Base-by-base conservation (phyloP, 2,113 vertebrate genomes). In the Anthoscopus minutus region DNA sequence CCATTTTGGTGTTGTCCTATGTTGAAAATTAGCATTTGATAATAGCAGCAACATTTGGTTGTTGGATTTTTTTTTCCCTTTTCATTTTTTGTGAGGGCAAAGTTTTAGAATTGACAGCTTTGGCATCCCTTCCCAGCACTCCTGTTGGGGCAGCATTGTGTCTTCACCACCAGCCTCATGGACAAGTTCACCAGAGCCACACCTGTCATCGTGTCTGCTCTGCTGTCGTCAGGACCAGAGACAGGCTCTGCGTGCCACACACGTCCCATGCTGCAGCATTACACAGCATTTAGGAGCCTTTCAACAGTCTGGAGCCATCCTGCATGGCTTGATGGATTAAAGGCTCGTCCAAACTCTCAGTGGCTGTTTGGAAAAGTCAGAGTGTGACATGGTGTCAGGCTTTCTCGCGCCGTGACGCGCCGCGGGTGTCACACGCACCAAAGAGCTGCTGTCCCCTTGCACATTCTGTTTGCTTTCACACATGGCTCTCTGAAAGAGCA, bases 381-480 rank as follows among this genome's bases (percentile, higher is more conserved):
- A 13, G 40, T 16, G 85, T 88, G 87, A 87, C 70, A 27, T 0
- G 31, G 60, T 38, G 70, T 54, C 48, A 10, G 5, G 27, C 30
- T 31, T 70, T 81, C 65, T 51, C 37, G 1, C 24, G 20, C 76
- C 10, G 73, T 47, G 88, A 57, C 3, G 9, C 57, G 45, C 17
- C 79, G 4, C 44, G 7, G 40, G 1, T 27, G 2, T 11, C 42
- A 3, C 71, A 2, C 12, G 5, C 85, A 15, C 24, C 28, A 0
- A 11, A 9, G 67, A 81, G 77, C 93, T 81, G 91, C 91, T 24
- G 58, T 66, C 81, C 76, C 65, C 72, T 88, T 25, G 61, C 84
- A 60, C 35, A 0, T 90, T 88, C 83, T 88, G 72, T 81, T 93
- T 86, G 28, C 72, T 86, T 91, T 95, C 73, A 78, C 65, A 81